phyloP scores from a whole-genome alignment of 2,113 vertebrate species.

The Cebidichthys violaceus region DNA sequence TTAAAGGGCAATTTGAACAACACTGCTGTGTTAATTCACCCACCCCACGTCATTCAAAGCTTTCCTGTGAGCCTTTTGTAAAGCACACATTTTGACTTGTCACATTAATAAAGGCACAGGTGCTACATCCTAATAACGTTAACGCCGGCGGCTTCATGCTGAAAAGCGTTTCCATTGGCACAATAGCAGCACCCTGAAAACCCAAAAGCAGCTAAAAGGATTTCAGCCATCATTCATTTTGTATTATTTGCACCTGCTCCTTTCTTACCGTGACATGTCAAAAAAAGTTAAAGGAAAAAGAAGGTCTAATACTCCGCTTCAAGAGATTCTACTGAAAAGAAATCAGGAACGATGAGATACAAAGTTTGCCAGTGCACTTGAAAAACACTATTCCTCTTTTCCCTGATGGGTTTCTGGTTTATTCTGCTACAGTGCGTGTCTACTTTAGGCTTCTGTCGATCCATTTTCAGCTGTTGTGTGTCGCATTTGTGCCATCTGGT shows the following conservation, averaged over 20 bases:
- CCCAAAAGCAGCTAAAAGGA: neutral
- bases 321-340: neutral
- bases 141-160: neutral
- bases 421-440: neutral
- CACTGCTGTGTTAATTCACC: neutral
- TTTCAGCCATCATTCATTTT: neutral
- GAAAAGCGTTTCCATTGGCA: neutral
- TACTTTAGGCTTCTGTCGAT: neutral
- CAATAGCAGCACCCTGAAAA: neutral
- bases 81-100: neutral
- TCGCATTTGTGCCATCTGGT: neutral
- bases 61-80: neutral
- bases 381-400: neutral
- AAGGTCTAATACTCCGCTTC: neutral
- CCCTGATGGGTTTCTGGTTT: neutral
- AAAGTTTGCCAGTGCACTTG: neutral
- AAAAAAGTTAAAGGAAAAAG: neutral
- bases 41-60: neutral
- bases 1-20: neutral
- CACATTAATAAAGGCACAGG: neutral
- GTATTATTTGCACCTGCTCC: neutral
- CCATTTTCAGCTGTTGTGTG: neutral
- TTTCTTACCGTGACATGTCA: neutral
- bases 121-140: neutral
- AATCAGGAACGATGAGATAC: neutral